phyloP scores from a whole-genome alignment of 2,797 vertebrate genomes.

The Pipistrellus nathusii region DNA sequence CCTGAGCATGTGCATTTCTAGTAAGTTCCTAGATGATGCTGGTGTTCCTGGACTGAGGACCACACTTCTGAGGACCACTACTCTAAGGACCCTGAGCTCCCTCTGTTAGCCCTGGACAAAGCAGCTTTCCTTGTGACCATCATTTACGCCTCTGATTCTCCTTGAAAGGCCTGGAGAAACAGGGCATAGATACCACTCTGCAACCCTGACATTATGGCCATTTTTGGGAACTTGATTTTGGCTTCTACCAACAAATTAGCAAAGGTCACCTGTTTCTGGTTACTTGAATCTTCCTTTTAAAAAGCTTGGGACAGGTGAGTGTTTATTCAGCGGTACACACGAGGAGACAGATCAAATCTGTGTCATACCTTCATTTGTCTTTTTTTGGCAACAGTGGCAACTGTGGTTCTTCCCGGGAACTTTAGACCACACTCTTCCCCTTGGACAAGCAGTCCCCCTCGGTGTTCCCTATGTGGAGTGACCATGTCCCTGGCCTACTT shows the following conservation, averaged over 20 bases:
- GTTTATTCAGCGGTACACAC: neutral
- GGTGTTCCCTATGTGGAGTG: neutral
- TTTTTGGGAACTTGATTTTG: neutral
- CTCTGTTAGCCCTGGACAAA: neutral
- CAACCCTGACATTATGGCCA: neutral
- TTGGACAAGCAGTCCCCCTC: neutral
- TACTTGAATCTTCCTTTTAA: neutral
- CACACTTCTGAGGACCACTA: neutral
- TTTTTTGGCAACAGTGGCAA: neutral
- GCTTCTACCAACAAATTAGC: neutral
- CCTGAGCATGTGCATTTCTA: neutral
- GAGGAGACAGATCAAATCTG: neutral
- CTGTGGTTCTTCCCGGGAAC: neutral
- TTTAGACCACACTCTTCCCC: neutral
- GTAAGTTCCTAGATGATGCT: neutral
- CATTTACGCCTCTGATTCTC: neutral
- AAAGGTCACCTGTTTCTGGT: neutral
- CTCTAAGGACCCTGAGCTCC: neutral
- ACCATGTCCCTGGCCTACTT: neutral
- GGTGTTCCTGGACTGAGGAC: neutral
- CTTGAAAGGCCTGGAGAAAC: neutral
- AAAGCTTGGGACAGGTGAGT: neutral
- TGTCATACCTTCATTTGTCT: neutral
- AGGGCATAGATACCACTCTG: neutral
- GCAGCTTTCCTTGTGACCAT: neutral